These are phyloP conservation scores for Anthrax anthrax DNA, from an alignment of 2,888 invertebrate species.

Conservation along the genomic window DNA sequence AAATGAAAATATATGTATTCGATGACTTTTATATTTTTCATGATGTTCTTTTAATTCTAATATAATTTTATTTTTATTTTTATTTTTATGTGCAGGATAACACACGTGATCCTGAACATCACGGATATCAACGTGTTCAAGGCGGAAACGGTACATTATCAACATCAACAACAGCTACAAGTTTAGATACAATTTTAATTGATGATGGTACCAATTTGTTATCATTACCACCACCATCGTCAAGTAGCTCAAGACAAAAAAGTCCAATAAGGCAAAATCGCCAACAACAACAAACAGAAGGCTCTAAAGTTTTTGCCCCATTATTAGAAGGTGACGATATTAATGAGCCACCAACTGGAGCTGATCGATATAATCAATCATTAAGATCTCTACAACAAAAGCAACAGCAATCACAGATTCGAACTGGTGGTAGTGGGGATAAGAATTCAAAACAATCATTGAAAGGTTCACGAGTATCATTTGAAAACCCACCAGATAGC, in stretches of 20 bases:
- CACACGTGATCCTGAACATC: slow-evolving; percentile 19
- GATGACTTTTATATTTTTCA: too few species aligned
- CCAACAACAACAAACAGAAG: slow-evolving; percentile 10
- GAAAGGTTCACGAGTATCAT: slow-evolving; percentile 33
- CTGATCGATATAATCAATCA: slow-evolving; percentile 23
- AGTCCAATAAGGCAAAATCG: neutral
- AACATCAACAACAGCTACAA: slow-evolving; percentile 45
- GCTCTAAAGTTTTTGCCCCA: slow-evolving; percentile 11
- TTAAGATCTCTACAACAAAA: slow-evolving; percentile 20
- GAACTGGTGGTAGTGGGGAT: slow-evolving; percentile 12
- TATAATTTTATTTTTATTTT: too few species aligned
- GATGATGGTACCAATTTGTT: slow-evolving; percentile 11
- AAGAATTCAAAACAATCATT: slow-evolving; percentile 18
- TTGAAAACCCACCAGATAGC: slow-evolving; percentile 24
- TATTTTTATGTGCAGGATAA: slow-evolving; percentile 11
- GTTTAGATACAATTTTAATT: slow-evolving; percentile 36
- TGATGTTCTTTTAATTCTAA: too few species aligned
- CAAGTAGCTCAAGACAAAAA: neutral
- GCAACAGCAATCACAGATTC: neutral
- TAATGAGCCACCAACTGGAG: slow-evolving; percentile 20
- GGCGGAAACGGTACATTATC: slow-evolving; percentile 37
- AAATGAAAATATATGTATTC: too few species aligned
- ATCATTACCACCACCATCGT: slow-evolving; percentile 5
- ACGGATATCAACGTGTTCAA: slow-evolving; percentile 30
- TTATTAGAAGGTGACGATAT: slow-evolving; percentile 21